Evolutionary conservation across 2,888 invertebrate genomes (phyloP).

Genomic region (Drosophila histrio): DNA sequence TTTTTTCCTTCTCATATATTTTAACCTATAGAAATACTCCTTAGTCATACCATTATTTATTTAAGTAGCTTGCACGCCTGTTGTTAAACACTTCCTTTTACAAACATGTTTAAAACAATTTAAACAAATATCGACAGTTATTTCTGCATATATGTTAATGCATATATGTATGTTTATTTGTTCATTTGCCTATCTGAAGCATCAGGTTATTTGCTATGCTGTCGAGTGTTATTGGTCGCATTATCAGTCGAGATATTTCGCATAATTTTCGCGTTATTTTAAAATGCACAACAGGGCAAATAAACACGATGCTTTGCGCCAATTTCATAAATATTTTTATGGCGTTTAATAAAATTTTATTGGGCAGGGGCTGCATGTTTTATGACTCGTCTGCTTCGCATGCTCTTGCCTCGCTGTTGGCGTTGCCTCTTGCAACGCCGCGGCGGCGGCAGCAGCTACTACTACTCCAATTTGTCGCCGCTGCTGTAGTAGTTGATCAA

Average conservation of each 20-base stretch:
- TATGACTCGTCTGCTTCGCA: slow-evolving; percentile 44
- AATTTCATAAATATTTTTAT: slow-evolving; percentile 77
- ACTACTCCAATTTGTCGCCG: slow-evolving; percentile 71
- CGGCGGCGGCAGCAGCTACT: neutral
- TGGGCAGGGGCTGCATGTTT: slow-evolving; percentile 59
- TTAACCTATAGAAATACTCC: too few relatives aligned
- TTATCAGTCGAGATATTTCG: slow-evolving; percentile 47
- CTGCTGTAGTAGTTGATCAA: slow-evolving; percentile 67
- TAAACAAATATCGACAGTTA: slow-evolving; percentile 22
- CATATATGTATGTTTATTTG: too few relatives aligned
- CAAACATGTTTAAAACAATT: neutral
- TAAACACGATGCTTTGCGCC: slow-evolving; percentile 69
- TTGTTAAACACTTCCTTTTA: neutral
- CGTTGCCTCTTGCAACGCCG: slow-evolving; percentile 3
- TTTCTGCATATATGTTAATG: neutral
- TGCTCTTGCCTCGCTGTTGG: slow-evolving; percentile 7
- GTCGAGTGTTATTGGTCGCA: slow-evolving; percentile 32
- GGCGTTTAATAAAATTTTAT: slow-evolving; percentile 78
- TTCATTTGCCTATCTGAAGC: slow-evolving; percentile 23
- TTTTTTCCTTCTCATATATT: too few relatives aligned
- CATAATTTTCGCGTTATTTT: slow-evolving; percentile 72
- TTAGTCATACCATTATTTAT: neutral
- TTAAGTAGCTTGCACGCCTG: too few relatives aligned
- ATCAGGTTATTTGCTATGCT: slow-evolving; percentile 37
- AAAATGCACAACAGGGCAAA: slow-evolving; percentile 64